Evolutionary conservation across 2,888 invertebrate genomes (phyloP).

Genomic region (Troides aeacus): DNA sequence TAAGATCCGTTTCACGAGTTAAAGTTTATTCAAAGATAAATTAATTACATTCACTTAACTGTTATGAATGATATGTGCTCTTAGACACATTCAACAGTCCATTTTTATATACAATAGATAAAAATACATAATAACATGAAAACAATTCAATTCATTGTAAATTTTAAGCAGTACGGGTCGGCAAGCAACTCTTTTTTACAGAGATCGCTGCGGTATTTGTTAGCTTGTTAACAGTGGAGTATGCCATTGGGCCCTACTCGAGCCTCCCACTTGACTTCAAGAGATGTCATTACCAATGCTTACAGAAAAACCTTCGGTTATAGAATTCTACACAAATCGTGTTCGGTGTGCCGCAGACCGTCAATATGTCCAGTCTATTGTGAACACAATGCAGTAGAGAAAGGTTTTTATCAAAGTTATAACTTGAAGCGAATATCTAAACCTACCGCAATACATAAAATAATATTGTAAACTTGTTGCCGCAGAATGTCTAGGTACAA

Average conservation of each 20-base stretch:
- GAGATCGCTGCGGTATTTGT: slow-evolving; percentile 38
- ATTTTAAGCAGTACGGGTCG: neutral
- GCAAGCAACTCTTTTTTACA: slow-evolving; percentile 22
- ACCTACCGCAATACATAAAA: neutral
- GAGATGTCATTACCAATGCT: slow-evolving; percentile 57
- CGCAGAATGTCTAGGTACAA: too few species aligned
- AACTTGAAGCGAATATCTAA: neutral
- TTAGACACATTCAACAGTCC: too few species aligned
- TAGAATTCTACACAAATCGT: slow-evolving; percentile 50
- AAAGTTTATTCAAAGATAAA: too few species aligned
- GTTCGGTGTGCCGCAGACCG: slow-evolving; percentile 40
- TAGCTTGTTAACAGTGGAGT: slow-evolving; percentile 36
- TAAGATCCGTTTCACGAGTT: too few species aligned
- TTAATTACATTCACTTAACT: too few species aligned
- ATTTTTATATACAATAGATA: too few species aligned
- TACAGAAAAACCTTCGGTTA: slow-evolving; percentile 46
- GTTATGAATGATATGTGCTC: too few species aligned
- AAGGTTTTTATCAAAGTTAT: slow-evolving; percentile 11
- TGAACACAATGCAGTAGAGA: slow-evolving; percentile 14
- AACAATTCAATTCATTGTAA: neutral
- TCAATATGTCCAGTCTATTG: slow-evolving; percentile 16
- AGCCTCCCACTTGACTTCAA: slow-evolving; percentile 46
- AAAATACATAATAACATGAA: neutral
- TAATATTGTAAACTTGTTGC: neutral
- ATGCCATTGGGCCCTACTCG: slow-evolving; percentile 42